These are phyloP conservation scores for Cladopsammia gracilis DNA, from an alignment of 64 coral and sea anemone genomes.

Conservation along the genomic window DNA sequence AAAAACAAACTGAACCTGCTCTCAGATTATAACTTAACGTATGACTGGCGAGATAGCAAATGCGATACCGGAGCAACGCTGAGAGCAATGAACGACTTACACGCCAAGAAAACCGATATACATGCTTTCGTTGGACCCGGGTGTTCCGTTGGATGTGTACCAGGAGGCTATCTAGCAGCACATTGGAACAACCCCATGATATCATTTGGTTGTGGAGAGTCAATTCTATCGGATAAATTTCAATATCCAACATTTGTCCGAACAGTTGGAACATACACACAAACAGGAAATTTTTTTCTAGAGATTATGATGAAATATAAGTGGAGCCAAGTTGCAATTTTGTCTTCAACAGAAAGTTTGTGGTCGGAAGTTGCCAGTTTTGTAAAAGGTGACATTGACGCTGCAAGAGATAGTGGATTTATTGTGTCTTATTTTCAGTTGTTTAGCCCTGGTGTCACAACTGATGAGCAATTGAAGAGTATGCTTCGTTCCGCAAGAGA, in stretches of 20 bases:
- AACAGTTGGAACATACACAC: conserved; percentile 71
- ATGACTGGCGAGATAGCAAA: conserved; percentile 63
- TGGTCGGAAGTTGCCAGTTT: conserved; percentile 82
- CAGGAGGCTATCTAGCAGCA: conserved; percentile 63
- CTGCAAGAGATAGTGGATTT: neutral
- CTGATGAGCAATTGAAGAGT: conserved; percentile 45
- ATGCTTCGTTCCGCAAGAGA: conserved; percentile 71
- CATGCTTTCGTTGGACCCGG: conserved; percentile 74
- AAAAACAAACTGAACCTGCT: conserved; percentile 39
- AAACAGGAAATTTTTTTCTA: conserved; percentile 62
- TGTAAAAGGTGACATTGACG: conserved; percentile 62
- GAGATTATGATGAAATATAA: conserved; percentile 60
- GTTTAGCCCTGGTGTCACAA: conserved; percentile 69
- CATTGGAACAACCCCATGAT: conserved; percentile 90
- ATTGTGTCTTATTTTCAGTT: conserved; percentile 82
- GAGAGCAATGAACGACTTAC: conserved; percentile 60
- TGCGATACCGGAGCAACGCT: conserved; percentile 69
- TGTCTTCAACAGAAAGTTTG: conserved; percentile 76
- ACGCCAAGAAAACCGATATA: conserved; percentile 36
- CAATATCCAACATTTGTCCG: conserved; percentile 80
- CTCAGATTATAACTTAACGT: conserved; percentile 70
- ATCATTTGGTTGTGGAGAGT: conserved; percentile 75
- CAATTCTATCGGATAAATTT: conserved; percentile 59
- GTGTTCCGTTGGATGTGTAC: conserved; percentile 76
- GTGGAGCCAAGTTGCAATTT: conserved; percentile 76